Base-by-base conservation (phyloP, 2,888 invertebrate genomes). In the Apantesis nais region DNA sequence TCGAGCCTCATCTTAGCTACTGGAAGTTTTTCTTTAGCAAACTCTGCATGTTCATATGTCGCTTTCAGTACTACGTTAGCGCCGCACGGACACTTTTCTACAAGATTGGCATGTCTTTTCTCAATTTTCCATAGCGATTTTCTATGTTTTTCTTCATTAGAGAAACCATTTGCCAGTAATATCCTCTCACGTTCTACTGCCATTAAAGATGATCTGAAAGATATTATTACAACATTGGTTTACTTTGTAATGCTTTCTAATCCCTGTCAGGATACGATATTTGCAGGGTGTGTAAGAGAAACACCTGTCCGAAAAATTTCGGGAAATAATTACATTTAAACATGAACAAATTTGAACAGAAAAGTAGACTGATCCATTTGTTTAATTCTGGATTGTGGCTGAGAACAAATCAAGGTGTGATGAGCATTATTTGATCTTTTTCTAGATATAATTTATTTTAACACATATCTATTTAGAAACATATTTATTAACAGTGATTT, bases 131-230 rank as follows among this genome's bases (percentile, higher is more conserved):
- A 95, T 19, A 95, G 75, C 0, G 82, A 75, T 0, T 75, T 74
- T 39, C 93, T 85, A 34, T 76, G 83, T 67, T 85, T 91, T 58
- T 91, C 90, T 76, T 94, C 94, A 0, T 92, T 89, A 3, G 74
- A 74, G 70, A 88, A 90, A 31, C 89, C 86, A 14, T 80, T 78
- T 1, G 85, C 82, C 29, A 94, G 76, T n/a, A 85, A 81, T 58
- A 82, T 80, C 31, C 88, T 83, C 77, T 90, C 93, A 14, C 90
- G 82, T 70, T 94, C 93, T n/a, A 93, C 82, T 25, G 91, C 90
- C 79, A 86, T 88, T 63, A 93, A 73, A 9, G 94, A 93, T 48
- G 89, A 90, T 77, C 94, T 95, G 80, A 25, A 79, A 64, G 7
- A 62, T 0, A 37, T 7, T n/a, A n/a, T n/a, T 22, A 16, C 9